phyloP scores from a whole-genome alignment of 2,797 vertebrate species.

The Tapirus indicus region DNA sequence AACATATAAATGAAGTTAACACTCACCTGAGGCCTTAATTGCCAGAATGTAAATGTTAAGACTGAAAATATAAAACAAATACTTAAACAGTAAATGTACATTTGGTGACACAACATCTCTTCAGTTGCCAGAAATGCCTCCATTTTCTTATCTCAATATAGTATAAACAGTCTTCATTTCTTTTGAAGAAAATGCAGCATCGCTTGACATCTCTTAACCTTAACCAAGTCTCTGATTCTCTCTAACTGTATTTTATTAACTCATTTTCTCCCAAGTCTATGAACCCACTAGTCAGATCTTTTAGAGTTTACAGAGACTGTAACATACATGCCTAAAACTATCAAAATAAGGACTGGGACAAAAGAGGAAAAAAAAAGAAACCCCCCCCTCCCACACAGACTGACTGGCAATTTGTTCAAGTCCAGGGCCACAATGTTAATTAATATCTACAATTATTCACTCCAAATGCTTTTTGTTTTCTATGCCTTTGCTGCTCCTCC shows the following conservation, averaged over 20 bases:
- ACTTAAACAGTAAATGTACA: not conserved
- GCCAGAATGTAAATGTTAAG: not conserved
- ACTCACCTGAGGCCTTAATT: not conserved
- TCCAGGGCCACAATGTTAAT: not conserved
- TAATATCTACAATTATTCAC: not conserved
- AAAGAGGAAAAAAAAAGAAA: not conserved
- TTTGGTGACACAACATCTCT: not conserved
- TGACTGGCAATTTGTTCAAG: not conserved
- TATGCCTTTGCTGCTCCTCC: not conserved
- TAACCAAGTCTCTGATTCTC: not conserved
- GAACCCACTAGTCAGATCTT: not conserved
- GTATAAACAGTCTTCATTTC: not conserved
- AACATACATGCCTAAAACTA: not conserved
- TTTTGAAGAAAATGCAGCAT: not conserved
- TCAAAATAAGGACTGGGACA: not conserved
- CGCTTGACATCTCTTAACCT: not conserved
- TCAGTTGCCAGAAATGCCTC: not conserved
- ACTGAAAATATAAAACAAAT: not conserved
- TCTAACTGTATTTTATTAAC: not conserved
- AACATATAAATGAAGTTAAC: not conserved
- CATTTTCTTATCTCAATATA: not conserved
- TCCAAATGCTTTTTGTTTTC: not conserved
- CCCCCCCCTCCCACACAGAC: not conserved
- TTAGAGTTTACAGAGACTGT: constrained; percentile 18
- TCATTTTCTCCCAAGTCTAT: not conserved